Base-by-base conservation (phyloP, 2,888 invertebrate genomes). In the Antheraea assamensis region DNA sequence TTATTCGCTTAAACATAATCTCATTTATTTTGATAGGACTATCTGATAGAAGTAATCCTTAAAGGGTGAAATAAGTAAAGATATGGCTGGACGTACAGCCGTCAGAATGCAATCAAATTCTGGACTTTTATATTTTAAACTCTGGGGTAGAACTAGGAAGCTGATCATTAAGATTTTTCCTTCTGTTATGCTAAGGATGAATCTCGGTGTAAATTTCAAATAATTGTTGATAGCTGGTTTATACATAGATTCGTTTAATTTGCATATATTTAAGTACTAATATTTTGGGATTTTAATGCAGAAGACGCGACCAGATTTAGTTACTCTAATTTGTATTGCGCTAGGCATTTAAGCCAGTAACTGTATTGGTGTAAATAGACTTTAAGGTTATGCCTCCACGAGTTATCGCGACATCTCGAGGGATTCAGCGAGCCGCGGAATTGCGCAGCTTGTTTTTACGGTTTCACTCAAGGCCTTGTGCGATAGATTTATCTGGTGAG, bases 371-470 rank as follows among this genome's bases (percentile, higher is more conserved):
- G 68, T 68, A 10, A 68, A 68, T 35, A n/a, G 35, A 3, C 21
- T 35, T 35, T 35, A 68, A 68, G 68, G 24, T 21, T 30, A 10
- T n/a, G 13, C 76, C 78, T 79, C 78, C 76, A 76, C 75, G 74
- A 74, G 77, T 80, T 81, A 81, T 81, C 80, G 76, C 76, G 80
- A 79, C 79, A 77, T 80, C 74, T 77, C 78, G 74, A 55, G 73
- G 73, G 73, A 73, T 70, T 47, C 58, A 52, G 42, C 55, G 70
- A 68, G 68, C 68, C 35, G 17, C 66, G 66, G 71, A 71, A 74
- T 74, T 74, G 66, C 47, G 72, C 5, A 68, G 52, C 73, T 70
- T 24, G 35, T 68, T 68, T 68, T 68, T 68, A 31, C 21, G 68
- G 68, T 21, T 68, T 27, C 24, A 68, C 68, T 68, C 68, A 68